Conservation (phyloP, 2,113 vertebrate genomes). For the Donacobius atricapilla region DNA sequence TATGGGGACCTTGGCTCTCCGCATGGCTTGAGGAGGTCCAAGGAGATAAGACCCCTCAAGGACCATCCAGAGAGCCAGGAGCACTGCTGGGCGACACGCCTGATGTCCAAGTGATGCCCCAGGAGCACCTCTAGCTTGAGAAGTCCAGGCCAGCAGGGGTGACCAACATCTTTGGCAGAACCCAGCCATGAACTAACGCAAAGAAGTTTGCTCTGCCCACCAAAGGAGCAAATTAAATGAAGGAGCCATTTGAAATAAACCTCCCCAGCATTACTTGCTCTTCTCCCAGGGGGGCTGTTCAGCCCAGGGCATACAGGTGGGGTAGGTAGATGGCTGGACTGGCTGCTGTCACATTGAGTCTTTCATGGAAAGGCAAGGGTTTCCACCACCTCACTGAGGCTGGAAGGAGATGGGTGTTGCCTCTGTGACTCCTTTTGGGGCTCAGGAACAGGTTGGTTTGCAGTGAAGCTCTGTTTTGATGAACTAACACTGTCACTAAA, state of each 20-base stretch:
- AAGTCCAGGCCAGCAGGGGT: not conserved
- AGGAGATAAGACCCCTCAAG: not conserved
- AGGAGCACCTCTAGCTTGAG: not conserved
- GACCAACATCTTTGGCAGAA: not conserved
- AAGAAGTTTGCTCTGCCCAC: not conserved
- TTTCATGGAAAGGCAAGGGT: not conserved
- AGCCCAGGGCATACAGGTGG: not conserved
- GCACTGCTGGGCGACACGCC: not conserved
- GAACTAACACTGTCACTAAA: not conserved
- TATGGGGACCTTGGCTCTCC: not conserved
- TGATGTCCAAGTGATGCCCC: not conserved
- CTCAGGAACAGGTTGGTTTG: not conserved
- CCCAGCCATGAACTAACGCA: fast-evolving
- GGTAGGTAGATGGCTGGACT: not conserved
- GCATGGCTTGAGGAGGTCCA: not conserved
- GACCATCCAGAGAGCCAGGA: not conserved
- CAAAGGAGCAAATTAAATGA: not conserved
- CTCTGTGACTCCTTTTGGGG: not conserved
- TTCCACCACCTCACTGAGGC: not conserved
- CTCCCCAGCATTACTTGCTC: not conserved
- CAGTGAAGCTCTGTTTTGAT: not conserved
- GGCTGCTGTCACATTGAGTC: not conserved
- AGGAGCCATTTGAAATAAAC: not conserved
- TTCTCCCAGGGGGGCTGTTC: not conserved
- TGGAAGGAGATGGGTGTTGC: not conserved